A percentile compares a stretch with the other conserved stretches of the same genome.
These are phyloP conservation scores for Drosophila yakuba DNA, from an alignment of 1,140 invertebrate species.

Conservation along the genomic window DNA sequence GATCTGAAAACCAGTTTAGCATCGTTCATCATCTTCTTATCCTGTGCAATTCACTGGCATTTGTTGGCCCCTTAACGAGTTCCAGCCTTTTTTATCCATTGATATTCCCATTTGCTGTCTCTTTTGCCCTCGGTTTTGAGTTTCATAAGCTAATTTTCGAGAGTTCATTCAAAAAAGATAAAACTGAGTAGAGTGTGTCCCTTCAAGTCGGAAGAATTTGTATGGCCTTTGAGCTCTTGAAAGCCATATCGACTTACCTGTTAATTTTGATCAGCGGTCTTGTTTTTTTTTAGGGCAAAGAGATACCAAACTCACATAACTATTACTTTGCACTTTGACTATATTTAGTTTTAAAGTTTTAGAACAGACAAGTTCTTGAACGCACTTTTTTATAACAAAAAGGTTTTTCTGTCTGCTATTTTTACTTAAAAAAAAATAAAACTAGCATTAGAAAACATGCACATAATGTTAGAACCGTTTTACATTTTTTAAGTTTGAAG, in stretches of 20 bases:
- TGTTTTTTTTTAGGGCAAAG: not conserved
- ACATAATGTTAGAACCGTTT: too few relatives aligned
- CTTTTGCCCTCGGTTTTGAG: conserved; percentile 15
- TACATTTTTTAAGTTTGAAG: too few relatives aligned
- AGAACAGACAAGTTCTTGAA: not conserved
- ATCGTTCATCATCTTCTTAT: conserved; percentile 39
- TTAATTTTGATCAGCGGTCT: conserved; percentile 1
- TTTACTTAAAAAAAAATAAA: too few relatives aligned
- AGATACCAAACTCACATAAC: not conserved
- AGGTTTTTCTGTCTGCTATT: too few relatives aligned
- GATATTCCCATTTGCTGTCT: conserved; percentile 27
- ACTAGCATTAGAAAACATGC: not conserved
- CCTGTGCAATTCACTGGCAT: conserved; percentile 29
- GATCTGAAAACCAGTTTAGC: conserved; percentile 36
- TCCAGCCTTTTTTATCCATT: conserved; percentile 32
- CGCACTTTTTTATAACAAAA: too few relatives aligned
- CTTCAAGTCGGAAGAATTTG: conserved; percentile 35
- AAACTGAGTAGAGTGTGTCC: conserved; percentile 48
- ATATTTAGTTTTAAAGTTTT: not conserved
- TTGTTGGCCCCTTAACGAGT: conserved; percentile 38
- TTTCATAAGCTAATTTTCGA: conserved; percentile 50
- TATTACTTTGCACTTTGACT: not conserved
- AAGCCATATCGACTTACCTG: conserved; percentile 30
- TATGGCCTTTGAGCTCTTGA: conserved; percentile 25
- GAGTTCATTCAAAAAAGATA: conserved; percentile 38